Base-by-base conservation (phyloP, 2,113 vertebrate species). In the Elachura formosa region DNA sequence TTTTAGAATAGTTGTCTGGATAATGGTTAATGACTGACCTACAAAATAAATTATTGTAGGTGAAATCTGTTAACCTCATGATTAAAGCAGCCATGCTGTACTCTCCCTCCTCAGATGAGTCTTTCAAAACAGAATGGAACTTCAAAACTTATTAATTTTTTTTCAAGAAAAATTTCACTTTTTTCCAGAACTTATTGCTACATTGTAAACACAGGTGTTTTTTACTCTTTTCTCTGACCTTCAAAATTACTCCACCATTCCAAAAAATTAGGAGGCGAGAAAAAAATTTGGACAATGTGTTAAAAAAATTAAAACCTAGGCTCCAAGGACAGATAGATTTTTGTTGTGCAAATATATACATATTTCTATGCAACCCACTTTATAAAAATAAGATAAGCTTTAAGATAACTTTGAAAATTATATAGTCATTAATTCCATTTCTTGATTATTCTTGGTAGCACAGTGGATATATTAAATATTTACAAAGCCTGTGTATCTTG, bases 181-280 rank as follows among this genome's bases (percentile, higher is more conserved):
- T 58, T 5, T 12, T 66, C 13, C 5, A 10, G 51, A 83, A 40
- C 1, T 48, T 68, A 54, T 34, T 54, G 23, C 3, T 74, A 11
- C 0, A 0, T 23, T 55, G 9, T 69, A 52, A 90, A 88, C 46
- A 12, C 9, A 41, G 11, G 13, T 61, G 9, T 0, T 34, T 89
- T 77, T 67, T 49, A 25, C 16, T 33, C 31, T 38, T 75, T 76
- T 76, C 11, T 55, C 22, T 9, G 12, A 17, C 43, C 36, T 62
- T 25, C 29, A 59, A 59, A 77, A 36, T 40, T 55, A 26, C 51
- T 84, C 29, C 45, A 24, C 10, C 51, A 28, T 7, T 66, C 17
- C 10, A 16, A 52, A 51, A 86, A 43, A 34, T 40, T 59, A 81
- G 28, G 18, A 63, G 61, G 2, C 0, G 1, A 2, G 5, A 6